Evolutionary conservation across 2,888 invertebrate genomes (phyloP).

Genomic region (Lasiommata megera): DNA sequence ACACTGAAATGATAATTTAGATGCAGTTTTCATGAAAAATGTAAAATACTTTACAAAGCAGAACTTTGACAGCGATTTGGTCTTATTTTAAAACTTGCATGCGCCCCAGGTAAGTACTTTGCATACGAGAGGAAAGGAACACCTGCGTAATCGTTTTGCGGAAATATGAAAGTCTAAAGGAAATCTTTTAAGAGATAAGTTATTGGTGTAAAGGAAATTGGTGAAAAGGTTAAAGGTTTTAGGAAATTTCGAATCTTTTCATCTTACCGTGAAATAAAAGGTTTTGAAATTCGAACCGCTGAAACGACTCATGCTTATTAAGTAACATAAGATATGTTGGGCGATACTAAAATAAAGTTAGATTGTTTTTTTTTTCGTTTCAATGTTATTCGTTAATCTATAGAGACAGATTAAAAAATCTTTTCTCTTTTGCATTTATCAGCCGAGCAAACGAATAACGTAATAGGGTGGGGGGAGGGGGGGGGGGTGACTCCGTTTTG

Average conservation of each 20-base stretch:
- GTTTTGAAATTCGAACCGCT: neutral
- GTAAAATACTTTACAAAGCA: constrained; percentile 8
- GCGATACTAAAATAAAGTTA: too few relatives aligned
- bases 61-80: constrained; percentile 7
- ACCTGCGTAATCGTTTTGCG: constrained; percentile 8
- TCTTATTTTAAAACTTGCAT: constrained; percentile 10
- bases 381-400: too few relatives aligned
- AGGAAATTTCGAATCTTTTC: neutral
- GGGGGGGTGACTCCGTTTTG: too few relatives aligned
- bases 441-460: too few relatives aligned
- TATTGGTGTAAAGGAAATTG: neutral
- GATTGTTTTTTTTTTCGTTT: too few relatives aligned
- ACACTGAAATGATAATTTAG: neutral
- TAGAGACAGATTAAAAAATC: too few relatives aligned
- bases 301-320: too few relatives aligned
- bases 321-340: neutral
- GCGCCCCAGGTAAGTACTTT: constrained; percentile 8
- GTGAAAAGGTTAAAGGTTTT: too few relatives aligned
- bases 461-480: too few relatives aligned
- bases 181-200: constrained; percentile 5
- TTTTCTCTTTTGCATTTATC: too few relatives aligned
- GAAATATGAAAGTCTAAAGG: constrained; percentile 7
- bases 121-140: constrained; percentile 7
- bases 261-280: neutral
- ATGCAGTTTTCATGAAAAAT: constrained; percentile 5